Evolutionary conservation across 2,888 invertebrate species (phyloP).

Genomic region (Asteroscopus sphinx): DNA sequence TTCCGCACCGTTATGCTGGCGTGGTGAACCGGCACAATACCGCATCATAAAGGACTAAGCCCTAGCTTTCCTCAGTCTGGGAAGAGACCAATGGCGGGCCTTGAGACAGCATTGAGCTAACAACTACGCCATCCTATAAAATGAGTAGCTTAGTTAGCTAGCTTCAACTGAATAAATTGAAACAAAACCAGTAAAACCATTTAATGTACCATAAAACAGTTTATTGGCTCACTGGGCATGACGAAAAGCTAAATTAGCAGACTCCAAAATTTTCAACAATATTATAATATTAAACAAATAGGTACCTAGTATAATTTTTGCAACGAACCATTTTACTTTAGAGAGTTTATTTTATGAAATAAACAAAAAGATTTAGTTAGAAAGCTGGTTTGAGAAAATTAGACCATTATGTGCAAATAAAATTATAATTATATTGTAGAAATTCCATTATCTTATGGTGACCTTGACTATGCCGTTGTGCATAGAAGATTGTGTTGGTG

Average conservation of each 20-base stretch:
- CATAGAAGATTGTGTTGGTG: too few species aligned
- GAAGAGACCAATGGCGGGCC: too few species aligned
- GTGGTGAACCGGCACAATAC: too few species aligned
- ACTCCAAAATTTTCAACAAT: slow-evolving; percentile 25
- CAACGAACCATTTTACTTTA: slow-evolving; percentile 39
- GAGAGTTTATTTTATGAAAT: slow-evolving; percentile 34
- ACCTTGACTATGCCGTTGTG: too few species aligned
- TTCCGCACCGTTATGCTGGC: too few species aligned
- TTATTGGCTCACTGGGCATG: slow-evolving; percentile 61
- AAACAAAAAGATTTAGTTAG: slow-evolving; percentile 33
- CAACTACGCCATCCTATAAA: too few species aligned
- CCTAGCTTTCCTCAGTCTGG: too few species aligned
- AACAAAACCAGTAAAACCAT: neutral
- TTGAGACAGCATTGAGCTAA: too few species aligned
- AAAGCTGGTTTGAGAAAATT: slow-evolving; percentile 43
- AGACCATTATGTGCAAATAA: slow-evolving; percentile 26
- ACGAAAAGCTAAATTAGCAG: slow-evolving; percentile 48
- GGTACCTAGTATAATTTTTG: slow-evolving; percentile 36
- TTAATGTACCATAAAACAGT: slow-evolving; percentile 38
- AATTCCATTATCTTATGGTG: slow-evolving; percentile 17
- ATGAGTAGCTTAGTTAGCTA: too few species aligned
- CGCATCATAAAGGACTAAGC: too few species aligned
- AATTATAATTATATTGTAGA: too few species aligned
- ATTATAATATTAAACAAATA: slow-evolving; percentile 39
- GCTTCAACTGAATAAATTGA: neutral